Conservation (phyloP, 2,888 invertebrate genomes). For the Drosophila planitibia region DNA sequence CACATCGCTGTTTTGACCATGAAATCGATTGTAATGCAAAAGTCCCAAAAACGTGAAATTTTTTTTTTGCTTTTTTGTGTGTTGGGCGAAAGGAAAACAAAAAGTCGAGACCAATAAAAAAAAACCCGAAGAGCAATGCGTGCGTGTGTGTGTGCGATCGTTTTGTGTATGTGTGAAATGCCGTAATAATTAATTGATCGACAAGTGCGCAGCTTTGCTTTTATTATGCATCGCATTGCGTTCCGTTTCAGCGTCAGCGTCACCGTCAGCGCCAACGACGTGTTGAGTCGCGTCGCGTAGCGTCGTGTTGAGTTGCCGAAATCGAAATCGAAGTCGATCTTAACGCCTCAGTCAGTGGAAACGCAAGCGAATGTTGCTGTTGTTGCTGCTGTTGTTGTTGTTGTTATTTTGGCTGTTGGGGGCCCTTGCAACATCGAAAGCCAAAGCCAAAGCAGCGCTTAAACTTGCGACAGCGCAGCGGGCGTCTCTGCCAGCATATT, state of each 20-base stretch:
- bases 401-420: constrained; percentile 20
- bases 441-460: constrained; percentile 30
- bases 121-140: constrained; percentile 58
- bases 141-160: constrained; percentile 14
- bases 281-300: constrained; percentile 11
- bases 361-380: constrained; percentile 35
- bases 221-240: constrained; percentile 67
- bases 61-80: constrained; percentile 13
- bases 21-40: constrained; percentile 79
- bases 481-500: constrained; percentile 41
- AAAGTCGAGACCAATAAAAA: constrained; percentile 48
- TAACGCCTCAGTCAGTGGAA: constrained; percentile 16
- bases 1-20: constrained; percentile 72
- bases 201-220: constrained; percentile 74
- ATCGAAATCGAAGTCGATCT: constrained; percentile 62
- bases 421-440: constrained; percentile 64
- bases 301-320: neutral
- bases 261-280: neutral
- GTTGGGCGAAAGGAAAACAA: constrained; percentile 32
- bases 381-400: constrained; percentile 17
- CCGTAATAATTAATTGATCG: constrained; percentile 80
- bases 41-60: constrained; percentile 65
- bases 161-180: constrained; percentile 57
- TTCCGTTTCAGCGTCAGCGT: constrained; percentile 3
- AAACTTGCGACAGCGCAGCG: constrained; percentile 49